Percentiles rank a stretch among this genome's conserved stretches.
Conservation (phyloP, 2,888 invertebrate species). For the Pristionchus arcanus region DNA sequence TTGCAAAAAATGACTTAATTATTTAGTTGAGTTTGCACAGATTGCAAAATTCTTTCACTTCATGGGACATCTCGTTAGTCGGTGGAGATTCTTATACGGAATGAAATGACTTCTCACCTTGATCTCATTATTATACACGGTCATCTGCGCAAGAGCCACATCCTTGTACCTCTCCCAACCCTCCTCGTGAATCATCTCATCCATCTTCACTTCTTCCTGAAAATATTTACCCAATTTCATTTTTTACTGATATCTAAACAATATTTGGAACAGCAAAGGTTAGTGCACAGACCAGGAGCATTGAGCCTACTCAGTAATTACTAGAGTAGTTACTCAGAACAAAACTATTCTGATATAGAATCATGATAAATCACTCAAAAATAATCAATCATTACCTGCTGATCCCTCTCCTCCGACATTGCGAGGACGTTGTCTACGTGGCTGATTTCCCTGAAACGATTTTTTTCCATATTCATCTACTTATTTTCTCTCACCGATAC, state of each 20-base stretch:
- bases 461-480: neutral
- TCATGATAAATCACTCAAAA: too few relatives aligned
- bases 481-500: constrained; percentile 67
- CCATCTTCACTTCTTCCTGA: constrained; percentile 57
- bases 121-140: constrained; percentile 63
- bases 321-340: too few relatives aligned
- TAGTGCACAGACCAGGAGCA: too few relatives aligned
- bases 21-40: constrained; percentile 60
- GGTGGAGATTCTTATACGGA: too few relatives aligned
- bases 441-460: constrained; percentile 3
- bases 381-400: neutral
- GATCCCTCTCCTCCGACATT: constrained; percentile 61
- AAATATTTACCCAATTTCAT: neutral
- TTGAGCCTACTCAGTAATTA: too few relatives aligned
- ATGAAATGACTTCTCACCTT: constrained; percentile 55
- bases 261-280: too few relatives aligned
- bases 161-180: constrained; percentile 63
- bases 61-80: too few relatives aligned
- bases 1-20: too few relatives aligned
- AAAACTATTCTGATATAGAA: too few relatives aligned
- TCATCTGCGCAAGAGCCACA: constrained; percentile 57
- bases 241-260: too few relatives aligned
- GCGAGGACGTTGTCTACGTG: constrained; percentile 63
- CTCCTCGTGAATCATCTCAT: constrained; percentile 65
- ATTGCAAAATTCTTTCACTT: neutral